These are phyloP conservation scores for Dynastes tityus DNA, from an alignment of 2,888 invertebrate species.

Conservation along the genomic window DNA sequence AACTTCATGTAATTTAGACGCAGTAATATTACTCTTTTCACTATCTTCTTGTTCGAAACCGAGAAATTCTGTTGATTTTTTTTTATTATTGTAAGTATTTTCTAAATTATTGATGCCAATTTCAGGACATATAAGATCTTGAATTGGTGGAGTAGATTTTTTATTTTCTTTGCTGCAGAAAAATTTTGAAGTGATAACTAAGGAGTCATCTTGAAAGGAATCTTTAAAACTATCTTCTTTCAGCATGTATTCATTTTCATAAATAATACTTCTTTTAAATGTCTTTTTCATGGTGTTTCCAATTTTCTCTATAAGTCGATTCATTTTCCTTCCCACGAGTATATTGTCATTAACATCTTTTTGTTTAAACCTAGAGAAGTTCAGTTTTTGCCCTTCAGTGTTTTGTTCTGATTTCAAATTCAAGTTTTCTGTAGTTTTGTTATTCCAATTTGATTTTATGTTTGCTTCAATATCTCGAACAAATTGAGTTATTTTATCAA, in stretches of 20 bases:
- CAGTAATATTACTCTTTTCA: not conserved
- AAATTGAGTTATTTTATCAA: not conserved
- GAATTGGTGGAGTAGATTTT: too few species aligned
- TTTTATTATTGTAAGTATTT: not conserved
- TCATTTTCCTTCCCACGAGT: not conserved
- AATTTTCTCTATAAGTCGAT: not conserved
- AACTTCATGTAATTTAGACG: not conserved
- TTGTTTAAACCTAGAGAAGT: not conserved
- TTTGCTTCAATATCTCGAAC: not conserved
- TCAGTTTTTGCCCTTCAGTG: not conserved
- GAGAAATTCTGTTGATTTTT: constrained; percentile 4
- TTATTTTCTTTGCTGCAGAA: too few species aligned
- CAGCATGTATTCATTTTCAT: not conserved
- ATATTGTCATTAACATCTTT: not conserved
- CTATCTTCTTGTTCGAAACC: not conserved
- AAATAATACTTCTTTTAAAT: not conserved
- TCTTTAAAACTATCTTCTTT: not conserved
- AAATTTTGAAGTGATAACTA: not conserved
- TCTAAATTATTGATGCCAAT: too few species aligned
- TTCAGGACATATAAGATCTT: too few species aligned
- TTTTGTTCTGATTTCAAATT: not conserved
- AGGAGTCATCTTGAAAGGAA: not conserved
- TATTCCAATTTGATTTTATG: too few species aligned
- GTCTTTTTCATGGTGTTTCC: not conserved
- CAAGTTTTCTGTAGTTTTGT: not conserved